These are phyloP conservation scores for Nerophis ophidion DNA, from an alignment of 2,113 vertebrate genomes.

Conservation along the genomic window DNA sequence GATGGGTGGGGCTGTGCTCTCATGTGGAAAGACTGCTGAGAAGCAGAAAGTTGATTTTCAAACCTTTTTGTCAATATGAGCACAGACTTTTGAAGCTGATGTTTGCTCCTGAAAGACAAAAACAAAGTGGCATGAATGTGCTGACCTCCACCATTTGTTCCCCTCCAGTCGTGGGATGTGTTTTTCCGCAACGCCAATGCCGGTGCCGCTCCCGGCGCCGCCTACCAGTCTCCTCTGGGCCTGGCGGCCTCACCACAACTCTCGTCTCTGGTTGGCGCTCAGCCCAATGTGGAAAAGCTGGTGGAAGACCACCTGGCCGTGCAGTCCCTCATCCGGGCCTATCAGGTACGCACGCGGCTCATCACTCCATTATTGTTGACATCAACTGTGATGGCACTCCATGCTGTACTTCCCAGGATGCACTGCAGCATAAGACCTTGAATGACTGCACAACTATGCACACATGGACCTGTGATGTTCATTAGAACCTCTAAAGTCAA, in stretches of 20 bases:
- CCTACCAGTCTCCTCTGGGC: constrained; percentile 91
- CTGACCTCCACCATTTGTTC: background rate
- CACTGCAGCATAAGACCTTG: background rate
- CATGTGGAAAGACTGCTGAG: no score
- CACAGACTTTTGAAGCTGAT: no score
- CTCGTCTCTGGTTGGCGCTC: constrained; percentile 78
- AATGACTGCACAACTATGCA: no score
- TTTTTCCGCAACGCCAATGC: constrained; percentile 97
- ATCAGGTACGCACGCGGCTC: constrained; percentile 77
- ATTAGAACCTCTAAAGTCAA: no score
- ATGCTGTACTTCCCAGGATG: background rate
- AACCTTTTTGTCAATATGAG: no score
- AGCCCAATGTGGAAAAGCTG: constrained; percentile 92
- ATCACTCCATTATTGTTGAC: no score
- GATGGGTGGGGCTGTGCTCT: no score
- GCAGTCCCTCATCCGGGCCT: constrained; percentile 95
- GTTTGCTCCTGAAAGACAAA: background rate
- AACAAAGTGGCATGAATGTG: background rate
- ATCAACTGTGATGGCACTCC: no score
- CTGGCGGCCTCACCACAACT: constrained; percentile 71
- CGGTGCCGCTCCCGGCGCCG: constrained; percentile 85
- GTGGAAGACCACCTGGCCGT: constrained; percentile 96
- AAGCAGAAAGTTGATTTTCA: no score
- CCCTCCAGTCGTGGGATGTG: constrained; percentile 92
- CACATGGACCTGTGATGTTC: no score